Evolutionary conservation across 2,797 vertebrate genomes (phyloP), one percentile per base, ranked within the genome.

Genomic region (Paguma larvata): DNA sequence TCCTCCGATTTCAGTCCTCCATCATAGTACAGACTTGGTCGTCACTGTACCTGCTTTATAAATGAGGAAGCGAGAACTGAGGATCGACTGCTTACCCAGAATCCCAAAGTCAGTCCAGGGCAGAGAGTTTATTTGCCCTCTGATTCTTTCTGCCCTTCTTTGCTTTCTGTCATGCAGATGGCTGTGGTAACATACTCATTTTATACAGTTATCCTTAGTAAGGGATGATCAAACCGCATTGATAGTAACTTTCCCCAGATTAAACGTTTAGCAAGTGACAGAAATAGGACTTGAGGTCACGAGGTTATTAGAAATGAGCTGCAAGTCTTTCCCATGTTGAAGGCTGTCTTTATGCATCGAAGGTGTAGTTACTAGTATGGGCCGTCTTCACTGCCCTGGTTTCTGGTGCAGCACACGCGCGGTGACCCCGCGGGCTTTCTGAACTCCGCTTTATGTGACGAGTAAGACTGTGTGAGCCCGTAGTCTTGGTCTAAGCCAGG

Each of bases 261-360:
- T 46, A 14, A 23, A 30, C 27, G 34, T 65, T 85, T 65, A 65
- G 11, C 25, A 67, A 41, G 15, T 68, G 30, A 56, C 16, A 91
- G 59, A 88, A 70, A 70, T 48, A 85, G 46, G 56, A 53, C 2
- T 85, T 67, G 56, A 93, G 87, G 9, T 30, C 2, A 48, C 56
- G 34, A 56, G 3, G 11, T 65, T 32, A 67, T 75, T 56, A 67
- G 34, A 72, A 67, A 53, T 79, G 41, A 41, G 19, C 32, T 51
- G 1, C 30, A 65, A 1, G 44, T 12, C 12, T 19, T 38, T 77
- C 67, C 32, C 10, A 7, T 27, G 0, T 41, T 12, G 18, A 51
- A 7, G 5, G 8, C 16, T 13, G 0, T 34, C 56, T 59, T 21
- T 23, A 16, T 27, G 14, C 4, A 3, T 30, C 25, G 13, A 5